Evolutionary conservation across 2,113 vertebrate genomes (phyloP).

Genomic region (Sylvilagus bachmani): DNA sequence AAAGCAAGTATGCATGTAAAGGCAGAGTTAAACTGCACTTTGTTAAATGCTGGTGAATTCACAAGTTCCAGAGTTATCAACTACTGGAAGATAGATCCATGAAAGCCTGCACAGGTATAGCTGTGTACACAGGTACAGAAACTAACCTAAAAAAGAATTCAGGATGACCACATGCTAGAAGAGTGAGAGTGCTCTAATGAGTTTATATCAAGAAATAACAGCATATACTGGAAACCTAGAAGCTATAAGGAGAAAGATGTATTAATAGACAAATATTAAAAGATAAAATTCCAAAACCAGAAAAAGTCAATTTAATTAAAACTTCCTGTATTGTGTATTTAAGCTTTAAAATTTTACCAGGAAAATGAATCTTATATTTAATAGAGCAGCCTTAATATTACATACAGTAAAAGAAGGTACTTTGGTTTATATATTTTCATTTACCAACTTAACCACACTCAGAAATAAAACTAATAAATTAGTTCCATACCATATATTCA

Average conservation of each 20-base stretch:
- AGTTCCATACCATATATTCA: slow-evolving; percentile 7
- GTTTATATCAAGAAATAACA: slow-evolving; percentile 50
- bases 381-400: neutral
- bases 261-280: slow-evolving; percentile 22
- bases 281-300: slow-evolving; percentile 31
- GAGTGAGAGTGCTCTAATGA: neutral
- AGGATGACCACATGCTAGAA: neutral
- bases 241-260: neutral
- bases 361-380: neutral
- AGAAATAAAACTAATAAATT: slow-evolving; percentile 57
- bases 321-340: slow-evolving; percentile 11
- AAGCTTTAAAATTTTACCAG: slow-evolving; percentile 38
- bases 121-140: neutral
- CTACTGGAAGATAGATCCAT: neutral
- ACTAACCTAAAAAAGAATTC: neutral
- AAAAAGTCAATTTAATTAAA: slow-evolving; percentile 47
- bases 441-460: slow-evolving; percentile 54
- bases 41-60: neutral
- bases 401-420: neutral
- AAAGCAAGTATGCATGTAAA: slow-evolving; percentile 29
- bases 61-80: slow-evolving; percentile 20
- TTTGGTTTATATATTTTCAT: slow-evolving; percentile 23
- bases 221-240: neutral
- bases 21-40: slow-evolving; percentile 11
- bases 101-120: neutral